Evolutionary conservation across 30 jellyfish, hydroid and myxozoan genomes (phyloP).

Genomic region (Hydra vulgaris): DNA sequence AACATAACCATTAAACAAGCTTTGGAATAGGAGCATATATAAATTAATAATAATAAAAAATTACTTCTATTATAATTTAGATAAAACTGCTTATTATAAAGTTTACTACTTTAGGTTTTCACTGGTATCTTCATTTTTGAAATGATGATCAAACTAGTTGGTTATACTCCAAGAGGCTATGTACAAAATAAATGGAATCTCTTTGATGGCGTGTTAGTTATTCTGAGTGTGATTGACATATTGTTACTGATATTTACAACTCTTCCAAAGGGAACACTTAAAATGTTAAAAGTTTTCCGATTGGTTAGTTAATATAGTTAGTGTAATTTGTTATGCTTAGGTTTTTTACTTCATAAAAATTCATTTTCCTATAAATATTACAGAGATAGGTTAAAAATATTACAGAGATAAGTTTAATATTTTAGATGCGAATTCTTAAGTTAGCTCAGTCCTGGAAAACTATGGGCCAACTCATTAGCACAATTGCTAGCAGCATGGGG

Average conservation of each 20-base stretch:
- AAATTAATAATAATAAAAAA: too few species aligned
- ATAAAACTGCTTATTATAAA: not conserved
- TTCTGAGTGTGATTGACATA: slow-evolving; percentile 76
- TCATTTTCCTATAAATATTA: too few species aligned
- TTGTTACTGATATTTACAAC: slow-evolving; percentile 39
- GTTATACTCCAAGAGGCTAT: slow-evolving; percentile 87
- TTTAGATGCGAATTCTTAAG: slow-evolving; percentile 85
- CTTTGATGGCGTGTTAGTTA: slow-evolving; percentile 84
- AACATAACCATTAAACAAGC: too few species aligned
- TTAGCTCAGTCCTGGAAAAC: slow-evolving; percentile 99
- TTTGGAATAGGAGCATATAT: too few species aligned
- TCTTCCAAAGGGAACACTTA: slow-evolving; percentile 46
- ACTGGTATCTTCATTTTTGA: slow-evolving; percentile 75
- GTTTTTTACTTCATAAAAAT: too few species aligned
- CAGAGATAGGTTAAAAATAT: too few species aligned
- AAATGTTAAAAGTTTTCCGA: slow-evolving; percentile 82
- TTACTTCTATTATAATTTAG: not conserved
- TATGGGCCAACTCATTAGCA: slow-evolving; percentile 96
- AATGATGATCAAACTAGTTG: slow-evolving; percentile 71
- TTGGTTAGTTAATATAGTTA: slow-evolving; percentile 72
- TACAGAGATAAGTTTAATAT: too few species aligned
- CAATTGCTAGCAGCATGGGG: slow-evolving; percentile 97
- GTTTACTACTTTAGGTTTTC: slow-evolving; percentile 45
- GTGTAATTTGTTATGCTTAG: not conserved
- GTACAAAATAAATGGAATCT: slow-evolving; percentile 88